Evolutionary conservation across 2,888 invertebrate genomes (phyloP), one percentile per base, ranked within the genome.

Genomic region (Cotesia congregata): DNA sequence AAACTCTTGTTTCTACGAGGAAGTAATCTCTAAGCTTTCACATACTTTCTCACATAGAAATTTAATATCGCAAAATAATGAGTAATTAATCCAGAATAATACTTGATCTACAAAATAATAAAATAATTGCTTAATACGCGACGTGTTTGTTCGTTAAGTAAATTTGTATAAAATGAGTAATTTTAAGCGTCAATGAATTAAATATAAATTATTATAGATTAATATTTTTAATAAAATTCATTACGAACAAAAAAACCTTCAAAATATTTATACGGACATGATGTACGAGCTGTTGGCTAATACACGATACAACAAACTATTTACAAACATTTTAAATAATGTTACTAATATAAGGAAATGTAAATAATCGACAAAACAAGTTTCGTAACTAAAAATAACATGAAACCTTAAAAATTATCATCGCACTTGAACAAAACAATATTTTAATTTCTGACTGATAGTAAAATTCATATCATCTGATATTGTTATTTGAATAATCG

Each of bases 11-110:
- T 50, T 7, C 50, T 0, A 50, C 7, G 50, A 50, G 50, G 50
- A 65, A 65, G 1, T 17, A 65, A 30, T 65, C 30, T 30, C 30
- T 30, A 30, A 65, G 65, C 65, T 65, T 65, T 65, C 30, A 65
- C 65, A 38, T 38, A 65, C 65, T 65, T 65, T 65, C 30, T 30
- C 65, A 62, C 12, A 30, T 65, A 7, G 30, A 65, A 20, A 65
- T 65, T 65, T 20, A 20, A 65, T 30, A 6, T 30, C 5, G 30
- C 30, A 65, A 65, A 9, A 6, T 7, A 65, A 3, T 20, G 7
- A 6, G 30, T 20, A 65, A 65, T 65, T 20, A 65, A 65, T 20
- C 5, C 62, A 15, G 15, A 17, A 15, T 17, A 62, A 17, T 15
- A 62, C 7, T 9, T 9, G 6, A 50, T 50, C 7, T 6, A 9